A percentile compares a stretch with the other conserved stretches of the same genome.
phyloP scores from a whole-genome alignment of 2,113 vertebrate species.

The Nothocercus julius region DNA sequence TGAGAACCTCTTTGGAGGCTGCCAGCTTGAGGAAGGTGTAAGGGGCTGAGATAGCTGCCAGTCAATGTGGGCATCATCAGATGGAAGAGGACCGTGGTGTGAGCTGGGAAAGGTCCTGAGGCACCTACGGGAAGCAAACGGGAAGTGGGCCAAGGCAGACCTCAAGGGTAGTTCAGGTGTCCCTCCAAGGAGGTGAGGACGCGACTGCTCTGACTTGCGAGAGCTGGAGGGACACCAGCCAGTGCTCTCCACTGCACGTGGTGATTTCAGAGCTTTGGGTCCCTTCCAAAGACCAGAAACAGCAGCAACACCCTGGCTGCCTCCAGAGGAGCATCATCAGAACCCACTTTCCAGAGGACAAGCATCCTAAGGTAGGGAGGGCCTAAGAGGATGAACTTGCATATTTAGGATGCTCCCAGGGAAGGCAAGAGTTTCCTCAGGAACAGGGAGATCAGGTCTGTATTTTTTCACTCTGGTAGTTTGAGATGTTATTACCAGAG shows the following conservation, averaged over 20 bases:
- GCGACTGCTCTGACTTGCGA: rapidly evolving
- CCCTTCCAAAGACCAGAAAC: neutral
- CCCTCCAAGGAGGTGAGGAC: rapidly evolving
- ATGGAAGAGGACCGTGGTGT: neutral
- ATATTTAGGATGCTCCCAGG: rapidly evolving
- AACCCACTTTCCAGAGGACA: neutral
- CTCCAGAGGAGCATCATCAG: neutral
- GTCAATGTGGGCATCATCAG: neutral
- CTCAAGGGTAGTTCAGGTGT: neutral
- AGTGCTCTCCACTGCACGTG: no score
- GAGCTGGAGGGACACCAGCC: neutral
- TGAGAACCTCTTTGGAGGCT: neutral
- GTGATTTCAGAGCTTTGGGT: neutral
- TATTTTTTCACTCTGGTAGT: neutral
- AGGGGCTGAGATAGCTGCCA: no score
- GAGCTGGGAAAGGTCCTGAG: neutral
- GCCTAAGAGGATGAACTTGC: rapidly evolving
- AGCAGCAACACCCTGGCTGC: neutral
- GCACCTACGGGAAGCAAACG: no score
- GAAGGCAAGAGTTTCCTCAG: neutral
- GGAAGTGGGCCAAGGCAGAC: neutral
- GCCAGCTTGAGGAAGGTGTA: no score
- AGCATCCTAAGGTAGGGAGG: rapidly evolving
- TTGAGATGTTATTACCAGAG: neutral
- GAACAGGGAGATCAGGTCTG: neutral